A percentile compares a stretch with the other conserved stretches of the same genome.
Evolutionary conservation across 2,797 vertebrate genomes (phyloP).

Genomic region (Pelobates cultripes): DNA sequence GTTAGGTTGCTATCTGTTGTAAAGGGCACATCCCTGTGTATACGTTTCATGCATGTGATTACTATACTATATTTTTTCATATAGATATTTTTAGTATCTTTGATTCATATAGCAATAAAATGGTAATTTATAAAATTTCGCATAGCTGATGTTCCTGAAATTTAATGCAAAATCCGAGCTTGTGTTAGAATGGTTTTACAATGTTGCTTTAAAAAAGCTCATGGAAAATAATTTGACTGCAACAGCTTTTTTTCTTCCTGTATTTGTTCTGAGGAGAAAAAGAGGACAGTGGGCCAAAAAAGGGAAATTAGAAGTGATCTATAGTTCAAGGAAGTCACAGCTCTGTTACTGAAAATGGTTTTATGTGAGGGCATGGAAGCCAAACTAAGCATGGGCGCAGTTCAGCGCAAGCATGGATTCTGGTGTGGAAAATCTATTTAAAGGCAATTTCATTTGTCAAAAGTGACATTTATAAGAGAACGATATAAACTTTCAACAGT

Average conservation of each 20-base stretch:
- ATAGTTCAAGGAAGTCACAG: background rate
- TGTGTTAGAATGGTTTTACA: conserved; percentile 29
- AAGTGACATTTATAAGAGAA: conserved; percentile 49
- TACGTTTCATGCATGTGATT: no score
- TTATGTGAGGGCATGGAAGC: conserved; percentile 19
- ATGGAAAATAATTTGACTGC: conserved; percentile 18
- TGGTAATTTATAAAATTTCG: conserved; percentile 7
- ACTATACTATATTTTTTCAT: no score
- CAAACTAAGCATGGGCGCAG: conserved; percentile 30
- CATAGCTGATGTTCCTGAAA: conserved; percentile 17
- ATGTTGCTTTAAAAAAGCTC: conserved; percentile 7
- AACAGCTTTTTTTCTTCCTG: background rate
- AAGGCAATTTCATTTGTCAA: conserved; percentile 46
- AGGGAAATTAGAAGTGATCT: conserved; percentile 18
- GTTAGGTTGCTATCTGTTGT: no score
- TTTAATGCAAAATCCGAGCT: background rate
- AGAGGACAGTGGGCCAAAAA: conserved; percentile 8
- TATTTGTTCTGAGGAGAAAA: background rate
- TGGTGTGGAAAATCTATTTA: conserved; percentile 46
- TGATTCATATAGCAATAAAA: no score
- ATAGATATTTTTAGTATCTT: no score
- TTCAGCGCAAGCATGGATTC: conserved; percentile 15
- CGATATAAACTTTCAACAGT: conserved; percentile 22
- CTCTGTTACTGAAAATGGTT: conserved; percentile 21
- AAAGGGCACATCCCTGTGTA: no score